phyloP scores from a whole-genome alignment of 2,888 invertebrate genomes.

The Troilus luridus region DNA sequence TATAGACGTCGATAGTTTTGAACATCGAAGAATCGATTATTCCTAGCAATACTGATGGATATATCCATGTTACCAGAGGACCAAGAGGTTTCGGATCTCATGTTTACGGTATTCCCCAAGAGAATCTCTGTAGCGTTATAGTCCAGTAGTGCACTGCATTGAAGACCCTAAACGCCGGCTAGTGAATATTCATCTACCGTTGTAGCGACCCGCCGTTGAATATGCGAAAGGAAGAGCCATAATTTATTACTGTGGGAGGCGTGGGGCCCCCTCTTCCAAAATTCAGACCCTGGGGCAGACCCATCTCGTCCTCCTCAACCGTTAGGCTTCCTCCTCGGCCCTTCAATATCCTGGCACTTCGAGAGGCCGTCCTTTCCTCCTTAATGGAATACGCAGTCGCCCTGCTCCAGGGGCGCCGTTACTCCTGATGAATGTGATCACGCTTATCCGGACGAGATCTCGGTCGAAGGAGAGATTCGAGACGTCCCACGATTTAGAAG shows the following conservation, averaged over 20 bases:
- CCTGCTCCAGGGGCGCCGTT: neutral
- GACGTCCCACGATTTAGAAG: constrained; percentile 1
- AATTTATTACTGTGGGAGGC: neutral
- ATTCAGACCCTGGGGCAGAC: neutral
- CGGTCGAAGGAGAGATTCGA: neutral
- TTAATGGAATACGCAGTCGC: neutral
- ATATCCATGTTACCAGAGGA: too few relatives aligned
- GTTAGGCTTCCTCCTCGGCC: neutral
- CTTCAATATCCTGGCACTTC: neutral
- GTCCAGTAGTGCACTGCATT: neutral
- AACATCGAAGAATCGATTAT: too few relatives aligned
- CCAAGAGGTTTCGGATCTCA: too few relatives aligned
- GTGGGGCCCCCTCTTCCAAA: neutral
- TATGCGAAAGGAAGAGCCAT: constrained; percentile 9
- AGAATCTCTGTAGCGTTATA: neutral
- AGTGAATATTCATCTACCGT: constrained; percentile 1
- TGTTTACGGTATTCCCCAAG: neutral
- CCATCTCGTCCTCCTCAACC: neutral
- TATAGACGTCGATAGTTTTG: too few relatives aligned
- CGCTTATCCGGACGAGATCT: neutral
- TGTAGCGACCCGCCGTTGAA: neutral
- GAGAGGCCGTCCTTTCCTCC: neutral
- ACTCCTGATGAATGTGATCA: neutral
- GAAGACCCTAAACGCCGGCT: constrained; percentile 1
- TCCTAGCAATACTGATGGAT: too few relatives aligned